Base-by-base conservation (phyloP, 1,140 invertebrate species). In the Vanessa tameamea region DNA sequence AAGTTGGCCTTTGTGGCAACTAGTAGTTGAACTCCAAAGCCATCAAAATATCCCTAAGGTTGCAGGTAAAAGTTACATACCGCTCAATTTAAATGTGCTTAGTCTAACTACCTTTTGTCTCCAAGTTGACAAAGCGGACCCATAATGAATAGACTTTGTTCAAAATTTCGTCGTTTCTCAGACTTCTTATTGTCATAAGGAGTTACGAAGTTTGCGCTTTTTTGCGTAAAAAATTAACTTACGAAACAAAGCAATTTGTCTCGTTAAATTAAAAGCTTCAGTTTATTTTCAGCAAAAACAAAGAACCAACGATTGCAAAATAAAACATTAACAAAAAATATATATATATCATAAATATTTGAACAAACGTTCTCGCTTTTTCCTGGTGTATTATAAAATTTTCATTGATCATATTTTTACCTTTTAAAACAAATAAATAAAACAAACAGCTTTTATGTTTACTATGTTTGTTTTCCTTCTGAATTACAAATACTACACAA, bases 21-120 rank as follows among this genome's bases (percentile, higher is more conserved):
- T 37, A 47, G 65, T 67, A 50, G n/a, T 67, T 53, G 65, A 16
- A 55, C 20, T 57, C 20, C 13, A 55, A 67, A 67, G 50, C 20
- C 65, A 12, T 53, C 65, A 53, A 26, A 67, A 67, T 53, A 53
- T 26, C 50, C 9, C 7, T n/a, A 37, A 67, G 23, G 48, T 67
- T 37, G 26, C 31, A 53, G 50, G 65, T 53, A 55, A 67, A 67
- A 53, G 65, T 53, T 48, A 67, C 65, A 55, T 53, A 67, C n/a
- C 15, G 20, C 15, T 37, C 65, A 53, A 50, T 53, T 53, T 67
- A 67, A 67, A 67, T 67, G 50, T 37, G n/a, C 65, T 43, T 20
- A 53, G 48, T 67, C 31, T 53, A 43, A 47, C 37, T 43, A 16
- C 16, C 65, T 67, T 55, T 55, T 67, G 50, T 67, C 14, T 15